Base-by-base conservation (phyloP, 2,888 invertebrate genomes). In the Steinernema hermaphroditum region DNA sequence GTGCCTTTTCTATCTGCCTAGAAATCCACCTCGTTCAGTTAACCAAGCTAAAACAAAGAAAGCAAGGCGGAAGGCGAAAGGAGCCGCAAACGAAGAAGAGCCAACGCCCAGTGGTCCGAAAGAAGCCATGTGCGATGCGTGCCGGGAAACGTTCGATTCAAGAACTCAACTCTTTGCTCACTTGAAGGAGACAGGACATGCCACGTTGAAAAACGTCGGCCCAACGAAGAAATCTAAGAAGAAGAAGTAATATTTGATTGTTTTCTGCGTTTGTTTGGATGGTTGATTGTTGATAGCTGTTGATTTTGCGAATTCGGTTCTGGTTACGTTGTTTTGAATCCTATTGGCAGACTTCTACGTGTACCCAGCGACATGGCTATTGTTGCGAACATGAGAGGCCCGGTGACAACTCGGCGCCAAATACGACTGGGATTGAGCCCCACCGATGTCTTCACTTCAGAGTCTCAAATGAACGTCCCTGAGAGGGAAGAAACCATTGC, bases 151-250 rank as follows among this genome's bases (percentile, higher is more conserved):
- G 24, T 89, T 88, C 78, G 83, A 85, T n/a, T 87, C 88, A 1
- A 82, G 88, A 71, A 87, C 87, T 69, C 88, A 88, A 78, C 79
- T 89, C 19, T 89, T 89, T 81, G 82, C 86, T n/a, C 89, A 89
- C 81, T 86, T 89, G 69, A 87, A 88, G 71, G 83, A 85, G 70
- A 86, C 85, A 14, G 89, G 89, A 1, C 89, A 89, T 81, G 89
- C 88, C 22, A 78, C 79, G 0, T 73, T 83, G 12, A 85, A 83
- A 69, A 46, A n/a, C n/a, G n/a, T n/a, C n/a, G n/a, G n/a, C n/a
- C 27, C 44, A 14, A 50, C 62, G 29, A 50, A 68, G 19, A 71
- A 72, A 49, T 69, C 37, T 22, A 74, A 74, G 70, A 71, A 74
- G 41, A 70, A 72, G 32, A 72, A 70, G 54, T 37, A 12, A 8